Percentiles rank a stretch among this genome's conserved stretches.
These are phyloP conservation scores for Ophioninae sp. DNA, from an alignment of 2,888 invertebrate genomes.

Conservation along the genomic window DNA sequence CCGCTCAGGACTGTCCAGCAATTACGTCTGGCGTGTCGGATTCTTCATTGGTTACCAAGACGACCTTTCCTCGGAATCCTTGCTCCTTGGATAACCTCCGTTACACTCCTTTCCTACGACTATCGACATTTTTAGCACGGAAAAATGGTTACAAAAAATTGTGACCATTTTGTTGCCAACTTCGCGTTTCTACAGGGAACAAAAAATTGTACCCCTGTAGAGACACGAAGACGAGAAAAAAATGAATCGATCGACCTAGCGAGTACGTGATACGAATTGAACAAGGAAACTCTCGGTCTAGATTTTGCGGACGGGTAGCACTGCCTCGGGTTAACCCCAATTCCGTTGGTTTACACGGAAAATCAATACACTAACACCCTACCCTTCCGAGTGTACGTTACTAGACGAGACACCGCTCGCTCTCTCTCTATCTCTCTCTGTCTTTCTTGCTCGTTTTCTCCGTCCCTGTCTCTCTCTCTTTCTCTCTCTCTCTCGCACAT, in stretches of 20 bases:
- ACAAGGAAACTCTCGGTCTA: conserved; percentile 54
- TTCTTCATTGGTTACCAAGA: background rate
- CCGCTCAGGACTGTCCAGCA: background rate
- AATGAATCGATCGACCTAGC: conserved; percentile 41
- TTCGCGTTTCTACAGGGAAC: too few relatives aligned
- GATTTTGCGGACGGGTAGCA: conserved; percentile 58
- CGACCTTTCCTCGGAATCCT: conserved; percentile 22
- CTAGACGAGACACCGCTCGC: conserved; percentile 49
- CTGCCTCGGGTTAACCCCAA: conserved; percentile 75
- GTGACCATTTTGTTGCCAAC: too few relatives aligned
- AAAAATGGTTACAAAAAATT: background rate
- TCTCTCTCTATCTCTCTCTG: conserved; percentile 30
- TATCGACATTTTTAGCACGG: background rate
- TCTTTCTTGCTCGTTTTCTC: background rate
- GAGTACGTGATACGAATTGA: conserved; percentile 44
- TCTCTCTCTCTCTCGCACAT: conserved; percentile 16
- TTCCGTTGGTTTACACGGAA: conserved; percentile 73
- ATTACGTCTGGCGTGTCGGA: conserved; percentile 14
- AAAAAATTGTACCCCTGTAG: background rate
- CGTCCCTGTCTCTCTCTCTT: conserved; percentile 13
- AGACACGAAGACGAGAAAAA: conserved; percentile 4
- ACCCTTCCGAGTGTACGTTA: conserved; percentile 60
- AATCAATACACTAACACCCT: conserved; percentile 76
- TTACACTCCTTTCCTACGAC: background rate
- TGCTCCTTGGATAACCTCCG: conserved; percentile 19